Evolutionary conservation across 2,888 invertebrate genomes (phyloP).

Genomic region (Catotricha subobsoleta): DNA sequence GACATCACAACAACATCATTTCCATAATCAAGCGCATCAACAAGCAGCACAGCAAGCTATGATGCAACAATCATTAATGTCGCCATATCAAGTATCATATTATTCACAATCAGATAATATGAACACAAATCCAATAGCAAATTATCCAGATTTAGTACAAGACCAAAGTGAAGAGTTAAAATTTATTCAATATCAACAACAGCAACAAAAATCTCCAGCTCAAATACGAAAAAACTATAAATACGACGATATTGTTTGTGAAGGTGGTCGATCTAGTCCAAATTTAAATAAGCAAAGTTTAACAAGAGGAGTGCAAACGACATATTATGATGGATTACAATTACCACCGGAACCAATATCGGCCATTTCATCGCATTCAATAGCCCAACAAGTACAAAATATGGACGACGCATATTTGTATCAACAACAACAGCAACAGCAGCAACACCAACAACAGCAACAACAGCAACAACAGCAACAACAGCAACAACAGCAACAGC

Average conservation of each 20-base stretch:
- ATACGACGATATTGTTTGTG: neutral
- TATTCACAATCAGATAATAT: neutral
- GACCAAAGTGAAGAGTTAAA: constrained; percentile 6
- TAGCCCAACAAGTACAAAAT: no score
- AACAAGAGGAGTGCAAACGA: neutral
- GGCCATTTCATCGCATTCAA: no score
- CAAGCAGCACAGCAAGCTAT: constrained; percentile 7
- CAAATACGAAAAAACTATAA: neutral
- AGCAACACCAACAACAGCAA: no score
- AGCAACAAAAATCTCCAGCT: neutral
- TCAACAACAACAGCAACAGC: no score
- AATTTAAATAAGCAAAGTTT: neutral
- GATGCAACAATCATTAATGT: constrained; percentile 9
- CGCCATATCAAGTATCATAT: constrained; percentile 1
- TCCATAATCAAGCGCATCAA: constrained; percentile 20
- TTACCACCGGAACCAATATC: neutral
- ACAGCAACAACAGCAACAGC: neutral
- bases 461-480: neutral
- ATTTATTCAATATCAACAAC: neutral
- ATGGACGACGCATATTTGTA: no score
- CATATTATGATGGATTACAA: neutral
- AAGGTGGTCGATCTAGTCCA: neutral
- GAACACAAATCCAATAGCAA: constrained; percentile 1
- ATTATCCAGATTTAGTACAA: constrained; percentile 12
- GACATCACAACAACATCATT: constrained; percentile 11